A percentile compares a stretch with the other conserved stretches of the same genome.
phyloP scores from a whole-genome alignment of 2,888 invertebrate genomes.

The Heliconius cydno region DNA sequence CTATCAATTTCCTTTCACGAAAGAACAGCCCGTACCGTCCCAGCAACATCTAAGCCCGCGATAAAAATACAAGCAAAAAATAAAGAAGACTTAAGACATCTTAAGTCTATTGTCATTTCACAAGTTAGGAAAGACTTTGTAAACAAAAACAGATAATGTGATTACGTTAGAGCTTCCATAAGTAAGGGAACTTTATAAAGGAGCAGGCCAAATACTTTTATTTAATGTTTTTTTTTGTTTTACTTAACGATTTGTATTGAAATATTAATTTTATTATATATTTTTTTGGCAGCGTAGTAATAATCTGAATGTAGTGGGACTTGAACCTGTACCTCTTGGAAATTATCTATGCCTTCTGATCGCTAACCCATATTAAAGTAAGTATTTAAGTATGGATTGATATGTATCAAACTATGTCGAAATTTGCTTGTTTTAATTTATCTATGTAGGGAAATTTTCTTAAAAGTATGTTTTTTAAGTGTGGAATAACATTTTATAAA shows the following conservation, averaged over 20 bases:
- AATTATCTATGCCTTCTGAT: no score
- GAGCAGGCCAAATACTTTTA: slow-evolving; percentile 35
- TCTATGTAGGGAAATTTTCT: no score
- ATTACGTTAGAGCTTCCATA: slow-evolving; percentile 45
- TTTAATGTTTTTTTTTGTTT: slow-evolving; percentile 11
- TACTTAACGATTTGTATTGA: neutral
- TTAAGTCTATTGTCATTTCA: slow-evolving; percentile 41
- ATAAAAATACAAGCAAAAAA: slow-evolving; percentile 32
- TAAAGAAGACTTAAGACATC: slow-evolving; percentile 27
- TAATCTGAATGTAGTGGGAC: no score
- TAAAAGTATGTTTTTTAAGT: no score
- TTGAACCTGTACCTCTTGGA: no score
- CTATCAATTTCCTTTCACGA: neutral
- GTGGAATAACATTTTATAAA: no score
- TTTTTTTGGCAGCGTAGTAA: neutral
- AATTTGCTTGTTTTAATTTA: no score
- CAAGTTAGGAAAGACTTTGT: slow-evolving; percentile 46
- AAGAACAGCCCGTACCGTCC: neutral
- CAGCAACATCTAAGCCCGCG: slow-evolving; percentile 6
- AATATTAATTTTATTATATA: neutral
- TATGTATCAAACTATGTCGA: no score
- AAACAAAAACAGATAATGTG: slow-evolving; percentile 48
- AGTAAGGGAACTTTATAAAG: slow-evolving; percentile 41
- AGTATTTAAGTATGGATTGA: no score
- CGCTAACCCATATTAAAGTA: no score